A percentile compares a stretch with the other conserved stretches of the same genome.
Conservation (phyloP, 2,113 vertebrate species). For the Catharus fuscescens region DNA sequence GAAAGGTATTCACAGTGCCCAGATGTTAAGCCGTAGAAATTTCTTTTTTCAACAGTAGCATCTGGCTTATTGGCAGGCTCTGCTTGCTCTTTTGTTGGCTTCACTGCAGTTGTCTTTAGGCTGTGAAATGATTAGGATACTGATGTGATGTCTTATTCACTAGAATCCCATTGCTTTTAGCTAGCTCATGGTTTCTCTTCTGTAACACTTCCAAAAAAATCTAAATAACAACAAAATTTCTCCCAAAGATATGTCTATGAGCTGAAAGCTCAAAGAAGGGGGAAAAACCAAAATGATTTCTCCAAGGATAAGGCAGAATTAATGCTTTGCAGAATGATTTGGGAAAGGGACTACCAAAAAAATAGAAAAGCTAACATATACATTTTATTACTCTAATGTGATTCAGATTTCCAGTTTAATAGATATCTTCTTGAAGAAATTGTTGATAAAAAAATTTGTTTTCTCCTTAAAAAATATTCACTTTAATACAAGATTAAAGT, state of each 20-base stretch:
- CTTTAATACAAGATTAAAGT: not conserved
- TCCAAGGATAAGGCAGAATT: not conserved
- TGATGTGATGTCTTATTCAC: conserved; percentile 71
- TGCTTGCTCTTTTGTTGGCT: conserved; percentile 57
- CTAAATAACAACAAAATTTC: not conserved
- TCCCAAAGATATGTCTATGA: not conserved
- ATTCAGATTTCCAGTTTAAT: not conserved
- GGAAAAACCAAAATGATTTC: not conserved
- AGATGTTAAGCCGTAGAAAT: conserved; percentile 67
- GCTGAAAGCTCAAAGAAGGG: not conserved
- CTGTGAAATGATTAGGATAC: conserved; percentile 69
- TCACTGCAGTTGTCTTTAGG: conserved; percentile 65
- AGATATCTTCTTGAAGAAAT: not conserved
- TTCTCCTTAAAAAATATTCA: not conserved
- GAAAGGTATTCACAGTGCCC: conserved; percentile 49
- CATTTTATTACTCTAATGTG: not conserved
- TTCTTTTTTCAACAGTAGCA: conserved; percentile 70
- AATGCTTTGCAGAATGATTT: not conserved
- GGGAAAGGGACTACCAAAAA: not conserved
- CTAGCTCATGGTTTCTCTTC: conserved; percentile 2
- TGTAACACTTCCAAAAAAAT: conserved; percentile 4
- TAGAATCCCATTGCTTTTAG: conserved; percentile 46
- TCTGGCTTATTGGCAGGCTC: conserved; percentile 73
- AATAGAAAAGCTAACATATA: not conserved
- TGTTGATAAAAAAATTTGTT: not conserved